A percentile compares a stretch with the other conserved stretches of the same genome.
Evolutionary conservation across 2,113 vertebrate genomes (phyloP).

Genomic region (Rhinichthys klamathensis): DNA sequence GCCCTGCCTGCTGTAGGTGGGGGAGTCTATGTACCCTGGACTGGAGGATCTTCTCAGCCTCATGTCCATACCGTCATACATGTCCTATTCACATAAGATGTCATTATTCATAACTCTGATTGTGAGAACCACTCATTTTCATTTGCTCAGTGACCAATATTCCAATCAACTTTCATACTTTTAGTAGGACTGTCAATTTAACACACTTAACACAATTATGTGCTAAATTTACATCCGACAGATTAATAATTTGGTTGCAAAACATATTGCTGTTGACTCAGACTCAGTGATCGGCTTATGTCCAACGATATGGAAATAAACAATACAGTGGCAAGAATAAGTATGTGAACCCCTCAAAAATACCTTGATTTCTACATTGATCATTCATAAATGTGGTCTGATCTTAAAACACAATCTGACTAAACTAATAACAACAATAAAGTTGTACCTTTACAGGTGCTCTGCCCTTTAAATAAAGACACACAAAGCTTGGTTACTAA

Average conservation of each 20-base stretch:
- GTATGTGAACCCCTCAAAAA: background rate
- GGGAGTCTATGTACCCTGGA: constrained; percentile 94
- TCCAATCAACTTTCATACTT: background rate
- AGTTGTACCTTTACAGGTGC: too few species aligned
- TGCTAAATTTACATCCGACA: background rate
- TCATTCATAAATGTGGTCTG: background rate
- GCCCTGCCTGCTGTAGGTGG: constrained; percentile 88
- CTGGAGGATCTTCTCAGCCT: constrained; percentile 90
- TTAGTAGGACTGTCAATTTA: background rate
- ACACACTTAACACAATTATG: background rate
- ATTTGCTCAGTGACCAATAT: background rate
- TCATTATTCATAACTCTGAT: background rate
- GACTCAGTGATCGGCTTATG: too few species aligned
- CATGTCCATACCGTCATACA: constrained; percentile 88
- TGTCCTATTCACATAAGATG: constrained; percentile 78
- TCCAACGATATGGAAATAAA: too few species aligned
- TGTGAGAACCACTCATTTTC: background rate
- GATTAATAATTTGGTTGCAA: background rate
- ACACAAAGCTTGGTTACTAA: too few species aligned
- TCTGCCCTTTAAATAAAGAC: too few species aligned
- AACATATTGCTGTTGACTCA: background rate
- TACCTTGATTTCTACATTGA: background rate
- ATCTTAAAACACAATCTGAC: background rate
- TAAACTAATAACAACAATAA: background rate
- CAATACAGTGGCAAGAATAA: background rate